These are phyloP conservation scores for Ifrita kowaldi DNA, from an alignment of 2,113 vertebrate species.

Conservation along the genomic window DNA sequence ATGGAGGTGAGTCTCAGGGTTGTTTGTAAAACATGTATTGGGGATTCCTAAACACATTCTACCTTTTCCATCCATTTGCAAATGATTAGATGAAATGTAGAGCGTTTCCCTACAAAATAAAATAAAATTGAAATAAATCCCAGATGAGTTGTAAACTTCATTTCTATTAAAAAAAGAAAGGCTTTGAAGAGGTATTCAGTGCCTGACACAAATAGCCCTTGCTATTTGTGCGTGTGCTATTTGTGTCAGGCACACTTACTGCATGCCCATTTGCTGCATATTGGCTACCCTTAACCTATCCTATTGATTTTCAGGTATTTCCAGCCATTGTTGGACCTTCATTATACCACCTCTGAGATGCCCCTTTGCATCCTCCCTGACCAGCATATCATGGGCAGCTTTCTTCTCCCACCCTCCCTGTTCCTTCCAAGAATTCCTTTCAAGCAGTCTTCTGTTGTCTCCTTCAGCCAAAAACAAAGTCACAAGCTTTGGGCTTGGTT, in stretches of 20 bases:
- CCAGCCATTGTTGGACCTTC: background rate
- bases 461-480: conserved; percentile 28
- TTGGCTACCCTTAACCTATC: background rate
- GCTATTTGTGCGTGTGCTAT: background rate
- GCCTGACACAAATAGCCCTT: background rate
- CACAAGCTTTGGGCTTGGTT: conserved; percentile 42
- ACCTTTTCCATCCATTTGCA: background rate
- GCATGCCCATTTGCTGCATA: background rate
- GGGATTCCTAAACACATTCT: background rate
- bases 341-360: background rate
- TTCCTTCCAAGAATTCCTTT: conserved; percentile 19
- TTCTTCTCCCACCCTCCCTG: background rate
- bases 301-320: background rate
- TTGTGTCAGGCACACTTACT: background rate
- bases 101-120: background rate
- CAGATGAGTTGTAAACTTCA: background rate
- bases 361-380: background rate
- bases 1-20: background rate
- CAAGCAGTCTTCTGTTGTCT: background rate
- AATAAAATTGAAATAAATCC: background rate
- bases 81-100: background rate
- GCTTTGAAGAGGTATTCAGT: background rate
- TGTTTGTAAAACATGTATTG: background rate
- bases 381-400: background rate
- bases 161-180: background rate